These are phyloP conservation scores for Neofelis nebulosa DNA, from an alignment of 2,113 vertebrate species.

Conservation along the genomic window DNA sequence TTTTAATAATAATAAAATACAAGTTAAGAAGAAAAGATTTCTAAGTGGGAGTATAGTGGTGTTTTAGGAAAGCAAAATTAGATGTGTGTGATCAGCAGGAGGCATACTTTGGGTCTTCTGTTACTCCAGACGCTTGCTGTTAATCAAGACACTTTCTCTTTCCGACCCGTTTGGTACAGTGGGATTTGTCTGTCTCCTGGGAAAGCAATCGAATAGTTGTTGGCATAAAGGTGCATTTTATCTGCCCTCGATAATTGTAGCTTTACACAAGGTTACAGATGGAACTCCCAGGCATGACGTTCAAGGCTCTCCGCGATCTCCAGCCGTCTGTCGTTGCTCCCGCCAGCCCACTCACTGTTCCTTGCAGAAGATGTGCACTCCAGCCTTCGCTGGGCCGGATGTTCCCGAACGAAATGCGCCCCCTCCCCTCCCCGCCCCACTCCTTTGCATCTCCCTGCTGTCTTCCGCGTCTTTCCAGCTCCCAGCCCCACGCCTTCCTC, in stretches of 20 bases:
- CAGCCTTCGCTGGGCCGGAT: background rate
- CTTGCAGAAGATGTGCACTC: background rate
- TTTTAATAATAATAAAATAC: background rate
- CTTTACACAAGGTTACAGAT: background rate
- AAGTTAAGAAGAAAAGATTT: background rate
- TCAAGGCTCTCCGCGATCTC: background rate
- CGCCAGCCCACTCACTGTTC: background rate
- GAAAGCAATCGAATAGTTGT: background rate
- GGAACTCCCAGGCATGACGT: background rate
- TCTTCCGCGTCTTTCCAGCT: background rate
- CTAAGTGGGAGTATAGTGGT: fast-evolving
- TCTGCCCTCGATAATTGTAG: background rate
- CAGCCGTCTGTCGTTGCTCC: background rate
- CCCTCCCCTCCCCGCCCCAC: no score
- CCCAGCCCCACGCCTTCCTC: background rate
- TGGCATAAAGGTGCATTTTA: background rate
- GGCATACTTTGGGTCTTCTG: background rate
- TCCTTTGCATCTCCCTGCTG: background rate
- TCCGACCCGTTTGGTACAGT: background rate
- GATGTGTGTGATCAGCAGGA: background rate
- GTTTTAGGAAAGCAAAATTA: background rate
- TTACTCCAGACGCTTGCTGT: background rate
- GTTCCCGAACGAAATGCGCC: background rate
- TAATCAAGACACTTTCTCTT: background rate
- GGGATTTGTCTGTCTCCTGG: background rate